Evolutionary conservation across 2,888 invertebrate species (phyloP).

Genomic region (Athalia circularis): DNA sequence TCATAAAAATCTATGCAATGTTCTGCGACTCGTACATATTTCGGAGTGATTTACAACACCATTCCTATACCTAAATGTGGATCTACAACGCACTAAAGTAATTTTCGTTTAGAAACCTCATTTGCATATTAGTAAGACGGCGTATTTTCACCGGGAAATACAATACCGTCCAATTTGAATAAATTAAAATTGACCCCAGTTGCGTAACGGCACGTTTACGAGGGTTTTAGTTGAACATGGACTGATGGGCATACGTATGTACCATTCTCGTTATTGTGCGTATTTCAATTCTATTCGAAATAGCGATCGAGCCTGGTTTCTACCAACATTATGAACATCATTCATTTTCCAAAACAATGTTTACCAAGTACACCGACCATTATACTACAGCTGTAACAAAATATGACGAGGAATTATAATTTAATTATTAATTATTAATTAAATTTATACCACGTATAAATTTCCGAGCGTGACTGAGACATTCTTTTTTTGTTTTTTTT

Average conservation of each 20-base stretch:
- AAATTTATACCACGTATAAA: too few species aligned
- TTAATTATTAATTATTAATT: too few species aligned
- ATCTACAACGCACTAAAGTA: not conserved
- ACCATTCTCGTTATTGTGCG: not conserved
- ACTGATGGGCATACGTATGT: not conserved
- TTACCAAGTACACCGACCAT: conserved; percentile 5
- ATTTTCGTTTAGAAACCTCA: conserved; percentile 16
- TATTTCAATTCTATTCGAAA: conserved; percentile 30
- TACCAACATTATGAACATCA: not conserved
- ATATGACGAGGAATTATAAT: too few species aligned
- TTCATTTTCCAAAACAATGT: not conserved
- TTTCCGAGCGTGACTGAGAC: too few species aligned
- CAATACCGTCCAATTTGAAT: conserved; percentile 39
- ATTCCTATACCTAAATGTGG: not conserved
- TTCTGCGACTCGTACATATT: not conserved
- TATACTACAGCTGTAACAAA: too few species aligned
- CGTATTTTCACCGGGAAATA: conserved; percentile 28
- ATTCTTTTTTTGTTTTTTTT: too few species aligned
- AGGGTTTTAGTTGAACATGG: conserved; percentile 5
- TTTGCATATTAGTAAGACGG: conserved; percentile 36
- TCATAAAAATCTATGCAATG: not conserved
- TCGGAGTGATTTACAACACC: not conserved
- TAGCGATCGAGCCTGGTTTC: conserved; percentile 9
- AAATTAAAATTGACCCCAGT: conserved; percentile 26
- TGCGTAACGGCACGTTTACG: conserved; percentile 10